Percentiles rank a stretch among this genome's conserved stretches.
Conservation (phyloP, 1,140 invertebrate species). For the Anoplophora glabripennis region DNA sequence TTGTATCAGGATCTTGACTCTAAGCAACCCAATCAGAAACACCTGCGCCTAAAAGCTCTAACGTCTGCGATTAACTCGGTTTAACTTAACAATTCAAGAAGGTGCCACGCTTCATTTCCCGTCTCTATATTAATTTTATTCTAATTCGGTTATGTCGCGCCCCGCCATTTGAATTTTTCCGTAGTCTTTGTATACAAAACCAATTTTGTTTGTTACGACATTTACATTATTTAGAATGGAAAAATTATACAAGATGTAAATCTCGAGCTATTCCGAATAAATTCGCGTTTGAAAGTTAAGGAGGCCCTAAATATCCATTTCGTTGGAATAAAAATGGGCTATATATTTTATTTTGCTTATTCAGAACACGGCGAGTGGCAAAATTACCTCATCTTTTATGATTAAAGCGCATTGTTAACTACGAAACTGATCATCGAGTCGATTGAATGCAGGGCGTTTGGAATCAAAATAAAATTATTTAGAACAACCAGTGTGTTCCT, state of each 20-base stretch:
- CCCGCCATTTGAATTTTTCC: conserved; percentile 20
- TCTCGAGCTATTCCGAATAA: too few species aligned
- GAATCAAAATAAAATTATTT: too few species aligned
- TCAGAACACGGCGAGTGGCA: neutral
- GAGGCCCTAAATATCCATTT: too few species aligned
- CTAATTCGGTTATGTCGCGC: conserved; percentile 19
- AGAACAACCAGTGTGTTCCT: too few species aligned
- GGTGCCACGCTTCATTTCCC: conserved; percentile 17
- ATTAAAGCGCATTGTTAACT: too few species aligned
- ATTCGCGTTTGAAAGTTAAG: too few species aligned
- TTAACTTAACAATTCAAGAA: conserved; percentile 21
- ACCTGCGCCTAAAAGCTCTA: conserved; percentile 26
- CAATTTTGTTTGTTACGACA: conserved; percentile 13
- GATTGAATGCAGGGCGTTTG: too few species aligned
- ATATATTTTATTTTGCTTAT: neutral
- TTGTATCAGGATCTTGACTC: conserved; percentile 24
- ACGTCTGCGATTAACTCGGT: conserved; percentile 19
- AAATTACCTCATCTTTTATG: neutral
- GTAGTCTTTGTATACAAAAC: conserved; percentile 7
- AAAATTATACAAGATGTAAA: conserved; percentile 12
- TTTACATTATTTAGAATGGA: conserved; percentile 8
- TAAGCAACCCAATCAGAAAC: conserved; percentile 25
- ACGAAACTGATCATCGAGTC: too few species aligned
- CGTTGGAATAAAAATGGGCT: too few species aligned
- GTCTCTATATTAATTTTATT: conserved; percentile 30